Evolutionary conservation across 2,797 vertebrate species (phyloP).

Genomic region (Chaetodon trifasciatus): DNA sequence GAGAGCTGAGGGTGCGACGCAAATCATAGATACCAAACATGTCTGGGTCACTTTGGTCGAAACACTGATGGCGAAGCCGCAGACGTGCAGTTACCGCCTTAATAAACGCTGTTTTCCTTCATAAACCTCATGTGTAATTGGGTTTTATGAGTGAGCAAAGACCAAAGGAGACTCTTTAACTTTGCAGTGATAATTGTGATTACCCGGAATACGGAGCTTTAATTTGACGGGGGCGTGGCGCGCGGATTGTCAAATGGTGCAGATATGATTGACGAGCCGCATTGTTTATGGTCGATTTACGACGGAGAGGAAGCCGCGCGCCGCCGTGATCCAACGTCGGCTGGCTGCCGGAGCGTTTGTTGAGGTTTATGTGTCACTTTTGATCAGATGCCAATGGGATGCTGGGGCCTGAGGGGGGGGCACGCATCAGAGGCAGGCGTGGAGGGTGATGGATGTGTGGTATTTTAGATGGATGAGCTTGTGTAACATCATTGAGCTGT

Average conservation of each 20-base stretch:
- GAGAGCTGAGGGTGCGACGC: not conserved
- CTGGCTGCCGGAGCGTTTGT: not conserved
- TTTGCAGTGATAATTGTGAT: conserved; percentile 13
- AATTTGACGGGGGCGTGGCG: conserved; percentile 21
- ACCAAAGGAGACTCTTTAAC: conserved; percentile 25
- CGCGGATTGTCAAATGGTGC: conserved; percentile 37
- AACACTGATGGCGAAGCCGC: not conserved
- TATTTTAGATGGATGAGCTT: conserved; percentile 41
- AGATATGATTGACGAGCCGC: conserved; percentile 48
- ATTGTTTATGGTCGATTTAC: conserved; percentile 50
- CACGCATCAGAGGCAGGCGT: not conserved
- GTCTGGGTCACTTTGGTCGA: not conserved
- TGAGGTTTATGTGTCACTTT: conserved; percentile 25
- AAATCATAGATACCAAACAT: not conserved
- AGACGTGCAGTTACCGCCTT: not conserved
- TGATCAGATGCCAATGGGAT: conserved; percentile 16
- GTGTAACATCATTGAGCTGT: conserved; percentile 50
- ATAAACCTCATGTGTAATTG: conserved; percentile 8
- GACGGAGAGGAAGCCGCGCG: not conserved
- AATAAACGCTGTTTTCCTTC: conserved; percentile 19
- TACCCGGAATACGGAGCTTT: conserved; percentile 19
- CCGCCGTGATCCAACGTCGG: not conserved
- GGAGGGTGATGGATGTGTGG: conserved; percentile 58
- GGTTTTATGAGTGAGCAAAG: conserved; percentile 30
- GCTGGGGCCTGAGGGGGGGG: not conserved